Evolutionary conservation across 1,140 invertebrate species (phyloP), one percentile per base, ranked within the genome.

Genomic region (Nautilus pompilius): DNA sequence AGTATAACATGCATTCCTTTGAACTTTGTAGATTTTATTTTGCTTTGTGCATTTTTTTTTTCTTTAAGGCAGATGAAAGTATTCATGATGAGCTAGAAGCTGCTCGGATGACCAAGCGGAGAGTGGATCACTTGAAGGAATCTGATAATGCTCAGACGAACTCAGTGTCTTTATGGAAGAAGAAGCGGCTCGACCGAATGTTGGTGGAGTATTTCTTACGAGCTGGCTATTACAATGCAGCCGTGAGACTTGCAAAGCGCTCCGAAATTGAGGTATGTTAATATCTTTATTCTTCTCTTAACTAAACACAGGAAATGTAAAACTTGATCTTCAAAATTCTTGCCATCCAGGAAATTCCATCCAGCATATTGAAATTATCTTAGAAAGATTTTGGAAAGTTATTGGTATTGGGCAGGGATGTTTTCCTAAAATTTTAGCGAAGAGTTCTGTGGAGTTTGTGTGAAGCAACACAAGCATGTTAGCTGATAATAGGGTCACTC

Each of bases 161-260:
- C 15, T 71, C 76, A 10, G 71, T 75, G 59, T 69, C 68, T 24
- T 34, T 73, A 48, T 98, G 94, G 94, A 88, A 91, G 62, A 88
- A 91, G 63, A 90, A 92, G 56, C 88, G 96, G 55, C 80, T 98
- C 24, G 95, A 98, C 83, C 86, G 96, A 57, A 93, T 98, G 90
- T 84, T 99, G 13, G 93, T 98, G 17, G 96, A 99, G 80, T 96
- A 98, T 83, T 93, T 96, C 73, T 86, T 98, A n/a, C 86, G 95
- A 60, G 90, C 92, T 80, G 96, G 96, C 0, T 98, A 95, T 82
- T 99, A 99, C 77, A 91, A 93, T 75, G 92, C 93, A 2, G 96
- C 96, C 2, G 89, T 90, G 17, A 80, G 82, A 74, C 80, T 98
- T 17, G 93, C 94, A 0, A 89, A 93, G 53, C 88, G 89, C 56